phyloP scores from a whole-genome alignment of 1,140 invertebrate species.

The Grapholita molesta region DNA sequence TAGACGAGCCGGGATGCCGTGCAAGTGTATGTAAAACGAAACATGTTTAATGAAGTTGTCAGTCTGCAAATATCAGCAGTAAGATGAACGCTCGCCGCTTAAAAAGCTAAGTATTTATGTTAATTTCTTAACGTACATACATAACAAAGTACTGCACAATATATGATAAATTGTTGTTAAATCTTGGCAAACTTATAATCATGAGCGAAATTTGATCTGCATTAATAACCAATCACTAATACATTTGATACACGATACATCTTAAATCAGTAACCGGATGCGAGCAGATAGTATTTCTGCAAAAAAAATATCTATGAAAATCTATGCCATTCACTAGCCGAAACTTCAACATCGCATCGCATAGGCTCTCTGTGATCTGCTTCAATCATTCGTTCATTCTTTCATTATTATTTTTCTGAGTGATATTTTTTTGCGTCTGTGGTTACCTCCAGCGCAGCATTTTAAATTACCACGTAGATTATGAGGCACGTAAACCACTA shows the following conservation, averaged over 20 bases:
- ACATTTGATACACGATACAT: not conserved
- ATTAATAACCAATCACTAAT: not conserved
- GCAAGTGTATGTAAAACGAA: not conserved
- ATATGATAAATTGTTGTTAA: too few relatives aligned
- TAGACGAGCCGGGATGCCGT: not conserved
- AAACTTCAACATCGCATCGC: not conserved
- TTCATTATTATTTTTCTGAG: not conserved
- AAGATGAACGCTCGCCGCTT: not conserved
- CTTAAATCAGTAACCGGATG: not conserved
- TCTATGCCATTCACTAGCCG: slow-evolving; percentile 7
- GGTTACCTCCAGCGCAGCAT: slow-evolving; percentile 24
- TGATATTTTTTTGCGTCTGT: slow-evolving; percentile 11
- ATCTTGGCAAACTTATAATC: too few relatives aligned
- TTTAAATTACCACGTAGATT: slow-evolving; percentile 16
- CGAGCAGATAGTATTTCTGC: not conserved
- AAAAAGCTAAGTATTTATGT: not conserved
- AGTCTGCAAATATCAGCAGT: not conserved
- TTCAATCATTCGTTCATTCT: slow-evolving; percentile 12
- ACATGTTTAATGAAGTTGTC: not conserved
- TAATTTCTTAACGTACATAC: too few relatives aligned
- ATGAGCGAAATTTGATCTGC: too few relatives aligned
- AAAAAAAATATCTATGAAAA: slow-evolving; percentile 6
- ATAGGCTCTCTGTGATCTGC: not conserved
- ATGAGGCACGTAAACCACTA: slow-evolving; percentile 5
- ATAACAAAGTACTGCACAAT: too few relatives aligned